Percentiles rank a stretch among this genome's conserved stretches.
Evolutionary conservation across 2,113 vertebrate genomes (phyloP).

Genomic region (Petrocephalus zakoni): DNA sequence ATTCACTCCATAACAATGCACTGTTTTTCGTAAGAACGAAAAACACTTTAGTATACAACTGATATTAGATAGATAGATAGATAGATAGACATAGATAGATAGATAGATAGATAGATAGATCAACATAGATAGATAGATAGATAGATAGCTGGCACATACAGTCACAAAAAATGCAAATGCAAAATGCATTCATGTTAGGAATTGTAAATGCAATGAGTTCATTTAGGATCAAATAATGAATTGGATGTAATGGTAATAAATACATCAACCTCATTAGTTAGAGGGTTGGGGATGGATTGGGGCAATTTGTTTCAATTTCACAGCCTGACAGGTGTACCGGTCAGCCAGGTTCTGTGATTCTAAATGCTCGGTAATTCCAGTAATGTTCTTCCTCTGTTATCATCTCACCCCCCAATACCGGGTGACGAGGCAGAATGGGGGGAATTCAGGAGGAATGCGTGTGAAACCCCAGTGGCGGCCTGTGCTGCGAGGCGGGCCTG

Average conservation of each 20-base stretch:
- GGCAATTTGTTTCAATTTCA: conserved; percentile 71
- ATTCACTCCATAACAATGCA: not conserved
- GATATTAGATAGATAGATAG: not conserved
- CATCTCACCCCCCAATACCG: conserved; percentile 58
- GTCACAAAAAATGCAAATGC: not conserved
- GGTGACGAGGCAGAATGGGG: conserved; percentile 36
- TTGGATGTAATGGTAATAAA: conserved; percentile 33
- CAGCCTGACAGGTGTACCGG: conserved; percentile 62
- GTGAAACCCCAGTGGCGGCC: conserved; percentile 33
- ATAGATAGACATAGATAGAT: too few species aligned
- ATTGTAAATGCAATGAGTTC: not conserved
- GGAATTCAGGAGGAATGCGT: conserved; percentile 41
- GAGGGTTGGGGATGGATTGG: conserved; percentile 55
- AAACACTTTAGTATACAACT: not conserved
- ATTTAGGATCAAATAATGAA: conserved; percentile 20
- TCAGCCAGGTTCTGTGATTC: conserved; percentile 55
- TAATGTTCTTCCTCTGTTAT: conserved; percentile 70
- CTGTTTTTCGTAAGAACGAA: not conserved
- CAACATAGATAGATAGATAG: too few species aligned
- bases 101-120: too few species aligned
- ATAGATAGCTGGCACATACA: not conserved
- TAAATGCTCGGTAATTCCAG: conserved; percentile 68
- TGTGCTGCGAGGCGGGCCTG: conserved; percentile 9
- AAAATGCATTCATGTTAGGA: not conserved
- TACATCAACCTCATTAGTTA: conserved; percentile 64